phyloP scores from a whole-genome alignment of 2,797 vertebrate genomes.

The Calcarius lapponicus region DNA sequence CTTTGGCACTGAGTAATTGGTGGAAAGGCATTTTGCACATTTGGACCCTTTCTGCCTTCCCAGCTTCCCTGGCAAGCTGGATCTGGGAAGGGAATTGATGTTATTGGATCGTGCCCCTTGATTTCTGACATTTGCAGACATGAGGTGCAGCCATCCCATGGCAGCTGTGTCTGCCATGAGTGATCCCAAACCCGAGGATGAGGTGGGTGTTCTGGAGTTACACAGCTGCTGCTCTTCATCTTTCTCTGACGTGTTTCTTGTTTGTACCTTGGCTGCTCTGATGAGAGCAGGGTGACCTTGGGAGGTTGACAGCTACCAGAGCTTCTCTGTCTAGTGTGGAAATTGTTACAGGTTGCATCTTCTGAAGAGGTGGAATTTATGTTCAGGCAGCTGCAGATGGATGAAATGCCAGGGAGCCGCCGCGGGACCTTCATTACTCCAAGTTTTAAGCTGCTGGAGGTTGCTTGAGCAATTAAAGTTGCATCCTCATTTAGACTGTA shows the following conservation, averaged over 20 bases:
- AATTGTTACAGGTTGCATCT: neutral
- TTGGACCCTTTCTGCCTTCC: neutral
- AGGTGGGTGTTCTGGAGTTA: neutral
- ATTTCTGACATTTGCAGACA: neutral
- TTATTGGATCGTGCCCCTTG: neutral
- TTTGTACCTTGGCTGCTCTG: neutral
- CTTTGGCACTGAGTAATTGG: neutral
- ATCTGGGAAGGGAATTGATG: neutral
- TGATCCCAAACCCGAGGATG: neutral
- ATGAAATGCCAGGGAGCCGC: neutral
- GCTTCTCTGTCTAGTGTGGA: neutral
- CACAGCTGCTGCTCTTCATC: constrained; percentile 46
- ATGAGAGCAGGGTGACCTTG: neutral
- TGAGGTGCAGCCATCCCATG: neutral
- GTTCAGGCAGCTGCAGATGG: neutral
- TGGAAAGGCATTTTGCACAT: neutral
- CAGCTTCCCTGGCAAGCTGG: neutral
- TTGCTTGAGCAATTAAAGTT: neutral
- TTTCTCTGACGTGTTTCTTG: neutral
- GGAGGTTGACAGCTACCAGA: neutral
- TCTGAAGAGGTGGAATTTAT: neutral
- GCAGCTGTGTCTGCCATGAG: constrained; percentile 9
- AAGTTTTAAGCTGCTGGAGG: neutral
- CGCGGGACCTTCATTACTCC: accelerated
- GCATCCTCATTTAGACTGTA: neutral